Percentiles rank a stretch among this genome's conserved stretches.
phyloP scores from a whole-genome alignment of 2,113 vertebrate genomes.

The Cottus gobio region DNA sequence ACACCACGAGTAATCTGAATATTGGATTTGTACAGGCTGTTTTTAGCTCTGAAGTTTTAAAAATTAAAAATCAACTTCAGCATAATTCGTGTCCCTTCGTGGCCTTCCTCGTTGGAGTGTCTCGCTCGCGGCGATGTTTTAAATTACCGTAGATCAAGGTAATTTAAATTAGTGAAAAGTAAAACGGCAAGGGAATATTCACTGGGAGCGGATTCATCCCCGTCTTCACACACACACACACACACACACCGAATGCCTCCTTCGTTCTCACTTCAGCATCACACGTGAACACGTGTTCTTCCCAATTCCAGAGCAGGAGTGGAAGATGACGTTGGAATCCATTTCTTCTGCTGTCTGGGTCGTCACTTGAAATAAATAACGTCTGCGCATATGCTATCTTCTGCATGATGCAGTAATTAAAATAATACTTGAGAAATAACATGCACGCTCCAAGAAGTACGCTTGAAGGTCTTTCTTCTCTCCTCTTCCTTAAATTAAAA shows the following conservation, averaged over 20 bases:
- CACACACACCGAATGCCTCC: background rate
- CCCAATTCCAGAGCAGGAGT: background rate
- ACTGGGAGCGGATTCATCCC: constrained; percentile 15
- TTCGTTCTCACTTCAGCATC: constrained; percentile 7
- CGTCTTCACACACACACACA: background rate
- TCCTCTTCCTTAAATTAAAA: constrained; percentile 37
- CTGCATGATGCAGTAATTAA: constrained; percentile 14
- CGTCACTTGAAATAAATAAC: constrained; percentile 3
- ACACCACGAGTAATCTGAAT: constrained; percentile 18
- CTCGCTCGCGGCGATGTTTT: constrained; percentile 37
- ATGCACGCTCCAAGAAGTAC: constrained; percentile 15
- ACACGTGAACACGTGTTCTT: background rate
- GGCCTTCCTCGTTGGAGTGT: constrained; percentile 11
- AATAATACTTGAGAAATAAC: background rate
- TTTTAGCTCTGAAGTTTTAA: constrained; percentile 29
- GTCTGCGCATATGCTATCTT: constrained; percentile 4
- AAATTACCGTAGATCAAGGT: constrained; percentile 50
- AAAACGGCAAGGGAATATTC: background rate
- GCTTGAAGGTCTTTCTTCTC: background rate
- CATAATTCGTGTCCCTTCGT: constrained; percentile 6
- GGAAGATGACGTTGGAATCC: constrained; percentile 7
- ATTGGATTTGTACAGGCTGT: constrained; percentile 6
- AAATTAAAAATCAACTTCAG: constrained; percentile 26
- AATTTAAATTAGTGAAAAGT: constrained; percentile 21
- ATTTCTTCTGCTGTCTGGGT: constrained; percentile 7